phyloP scores from a whole-genome alignment of 2,888 invertebrate genomes.

The Mythimna pallens region DNA sequence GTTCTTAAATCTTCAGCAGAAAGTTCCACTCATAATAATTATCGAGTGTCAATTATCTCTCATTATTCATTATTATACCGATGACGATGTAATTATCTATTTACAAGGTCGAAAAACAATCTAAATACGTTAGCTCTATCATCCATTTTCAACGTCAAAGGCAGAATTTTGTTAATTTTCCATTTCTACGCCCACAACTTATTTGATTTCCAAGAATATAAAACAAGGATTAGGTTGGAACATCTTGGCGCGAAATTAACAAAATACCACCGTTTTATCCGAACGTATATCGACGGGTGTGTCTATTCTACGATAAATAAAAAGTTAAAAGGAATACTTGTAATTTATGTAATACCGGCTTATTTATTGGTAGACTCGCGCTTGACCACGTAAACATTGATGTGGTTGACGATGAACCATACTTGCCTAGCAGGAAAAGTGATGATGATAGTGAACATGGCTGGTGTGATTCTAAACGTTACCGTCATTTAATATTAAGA shows the following conservation, averaged over 20 bases:
- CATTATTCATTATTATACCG: constrained; percentile 29
- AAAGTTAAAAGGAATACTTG: no score
- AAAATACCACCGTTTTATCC: not conserved
- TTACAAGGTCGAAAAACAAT: constrained; percentile 47
- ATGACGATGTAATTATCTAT: constrained; percentile 22
- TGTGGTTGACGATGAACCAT: no score
- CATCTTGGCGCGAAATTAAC: not conserved
- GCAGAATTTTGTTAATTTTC: constrained; percentile 10
- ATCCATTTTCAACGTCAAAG: constrained; percentile 11
- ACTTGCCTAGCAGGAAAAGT: no score
- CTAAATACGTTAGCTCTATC: not conserved
- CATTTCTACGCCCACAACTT: not conserved
- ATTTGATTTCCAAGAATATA: not conserved
- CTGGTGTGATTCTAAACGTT: not conserved
- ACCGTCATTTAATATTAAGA: no score
- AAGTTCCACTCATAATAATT: constrained; percentile 18
- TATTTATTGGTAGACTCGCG: no score
- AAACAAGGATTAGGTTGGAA: not conserved
- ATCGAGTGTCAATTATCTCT: constrained; percentile 15
- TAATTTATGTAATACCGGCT: not conserved
- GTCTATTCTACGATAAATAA: not conserved
- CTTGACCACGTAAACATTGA: no score
- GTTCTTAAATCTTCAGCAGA: not conserved
- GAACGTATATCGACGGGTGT: not conserved
- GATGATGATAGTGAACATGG: no score